Base-by-base conservation (phyloP, 2,888 invertebrate genomes). In the Lumbricus terrestris region DNA sequence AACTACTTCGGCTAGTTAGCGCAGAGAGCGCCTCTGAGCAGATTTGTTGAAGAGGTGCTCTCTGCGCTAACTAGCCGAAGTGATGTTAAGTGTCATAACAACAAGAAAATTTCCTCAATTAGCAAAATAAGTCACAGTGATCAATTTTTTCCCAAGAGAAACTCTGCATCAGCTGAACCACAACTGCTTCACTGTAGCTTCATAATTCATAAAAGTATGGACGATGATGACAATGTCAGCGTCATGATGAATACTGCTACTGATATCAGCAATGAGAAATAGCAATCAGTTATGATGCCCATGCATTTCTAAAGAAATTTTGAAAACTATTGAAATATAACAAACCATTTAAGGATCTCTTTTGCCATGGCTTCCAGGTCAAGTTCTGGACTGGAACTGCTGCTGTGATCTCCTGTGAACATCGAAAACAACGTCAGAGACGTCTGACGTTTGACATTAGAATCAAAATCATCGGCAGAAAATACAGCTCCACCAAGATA, bases 291-390 rank as follows among this genome's bases (percentile, higher is more conserved):
- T 54, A 54, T 29, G 0, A 4, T 38, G 20, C 16, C 34, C 85
- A 35, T 23, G 4, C 33, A 37, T 20, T 20, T 29, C 18, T 34
- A 13, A 40, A 37, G 33, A 83, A 38, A 40, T 18, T 20, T 40
- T 1, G 34, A 85, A 85, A 69, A n/a, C 23, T 69, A 69, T n/a
- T 69, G n/a, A 69, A 69, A n/a, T 69, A 69, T 69, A n/a, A 69
- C 93, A 90, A 91, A 95, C 95, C 95, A 95, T 93, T 94, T 94
- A 42, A 94, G 93, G 42, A 95, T 93, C 91, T 95, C 95, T 91
- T 94, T 93, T 89, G 95, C 94, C 92, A 95, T 93, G 42, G 94
- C 94, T 89, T 93, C 92, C 69, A 95, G 91, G 90, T 95, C 95
- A 90, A 94, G 92, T 89, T 94, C 94, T 91, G 94, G 93, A 91